These are phyloP conservation scores for Drosophila kepulauana DNA, from an alignment of 1,140 invertebrate genomes.

Conservation along the genomic window DNA sequence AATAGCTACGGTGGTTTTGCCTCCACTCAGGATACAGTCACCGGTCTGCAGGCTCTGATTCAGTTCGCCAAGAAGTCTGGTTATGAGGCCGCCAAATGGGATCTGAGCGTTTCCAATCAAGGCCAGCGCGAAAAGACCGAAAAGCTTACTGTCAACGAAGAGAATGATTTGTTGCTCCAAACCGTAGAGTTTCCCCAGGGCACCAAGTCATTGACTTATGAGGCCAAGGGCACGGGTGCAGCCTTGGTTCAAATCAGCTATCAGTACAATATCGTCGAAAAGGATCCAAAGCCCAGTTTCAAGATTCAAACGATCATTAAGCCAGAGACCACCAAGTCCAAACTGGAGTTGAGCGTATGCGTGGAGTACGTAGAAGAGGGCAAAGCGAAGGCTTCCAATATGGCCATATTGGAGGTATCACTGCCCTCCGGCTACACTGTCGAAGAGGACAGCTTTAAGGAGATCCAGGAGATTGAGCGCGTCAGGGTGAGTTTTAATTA, in stretches of 20 bases:
- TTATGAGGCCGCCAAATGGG: slow-evolving; percentile 69
- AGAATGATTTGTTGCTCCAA: slow-evolving; percentile 74
- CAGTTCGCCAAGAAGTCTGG: slow-evolving; percentile 86
- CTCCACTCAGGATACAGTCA: slow-evolving; percentile 89
- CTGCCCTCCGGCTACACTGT: slow-evolving; percentile 92
- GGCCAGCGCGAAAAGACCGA: slow-evolving; percentile 70
- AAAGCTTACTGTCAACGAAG: slow-evolving; percentile 57
- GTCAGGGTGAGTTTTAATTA: slow-evolving; percentile 62
- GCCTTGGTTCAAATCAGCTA: slow-evolving; percentile 92
- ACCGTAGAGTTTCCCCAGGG: slow-evolving; percentile 75
- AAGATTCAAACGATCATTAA: slow-evolving; percentile 90
- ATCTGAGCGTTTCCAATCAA: slow-evolving; percentile 55
- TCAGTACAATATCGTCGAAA: slow-evolving; percentile 92
- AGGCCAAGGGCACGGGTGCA: slow-evolving; percentile 90
- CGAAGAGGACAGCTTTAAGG: slow-evolving; percentile 67
- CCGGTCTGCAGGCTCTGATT: slow-evolving; percentile 88
- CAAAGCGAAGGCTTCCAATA: slow-evolving; percentile 88
- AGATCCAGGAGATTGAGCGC: slow-evolving; percentile 61
- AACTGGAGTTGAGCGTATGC: slow-evolving; percentile 91
- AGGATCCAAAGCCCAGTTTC: slow-evolving; percentile 92
- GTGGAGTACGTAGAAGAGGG: slow-evolving; percentile 84
- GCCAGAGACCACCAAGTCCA: slow-evolving; percentile 89
- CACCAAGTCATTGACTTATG: slow-evolving; percentile 85
- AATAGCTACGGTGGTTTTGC: slow-evolving; percentile 92
- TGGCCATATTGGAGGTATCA: slow-evolving; percentile 95